Conservation (phyloP, 2,797 vertebrate species). For the Sylvilagus floridanus region DNA sequence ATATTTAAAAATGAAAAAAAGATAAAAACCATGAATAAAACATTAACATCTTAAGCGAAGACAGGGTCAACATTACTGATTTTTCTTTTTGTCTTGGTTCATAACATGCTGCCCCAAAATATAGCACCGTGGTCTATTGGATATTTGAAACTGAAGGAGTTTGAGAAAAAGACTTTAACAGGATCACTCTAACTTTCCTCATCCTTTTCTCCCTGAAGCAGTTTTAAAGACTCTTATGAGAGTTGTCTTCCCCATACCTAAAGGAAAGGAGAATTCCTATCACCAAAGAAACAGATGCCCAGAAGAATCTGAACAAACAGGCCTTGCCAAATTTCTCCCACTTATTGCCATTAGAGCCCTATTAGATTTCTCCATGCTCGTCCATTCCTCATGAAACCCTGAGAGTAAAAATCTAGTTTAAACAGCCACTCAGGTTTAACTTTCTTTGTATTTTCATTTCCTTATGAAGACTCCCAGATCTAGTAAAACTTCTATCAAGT, state of each 20-base stretch:
- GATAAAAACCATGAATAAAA: not conserved
- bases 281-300: not conserved
- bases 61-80: not conserved
- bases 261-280: not conserved
- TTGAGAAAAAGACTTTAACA: not conserved
- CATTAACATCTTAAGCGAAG: constrained; percentile 7
- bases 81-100: not conserved
- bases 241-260: not conserved
- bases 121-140: not conserved
- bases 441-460: not conserved
- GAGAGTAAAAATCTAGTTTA: too few relatives aligned
- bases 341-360: not conserved
- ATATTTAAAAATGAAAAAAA: not conserved
- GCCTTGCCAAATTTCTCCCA: not conserved
- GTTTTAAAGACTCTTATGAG: not conserved
- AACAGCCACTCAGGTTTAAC: not conserved
- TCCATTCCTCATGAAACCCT: not conserved
- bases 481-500: not conserved
- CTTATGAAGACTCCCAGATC: not conserved
- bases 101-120: not conserved
- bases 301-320: not conserved
- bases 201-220: not conserved
- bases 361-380: not conserved
- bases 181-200: not conserved
- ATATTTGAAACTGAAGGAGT: not conserved